Percentiles rank a stretch among this genome's conserved stretches.
These are phyloP conservation scores for Riparia riparia DNA, from an alignment of 2,113 vertebrate genomes.

Conservation along the genomic window DNA sequence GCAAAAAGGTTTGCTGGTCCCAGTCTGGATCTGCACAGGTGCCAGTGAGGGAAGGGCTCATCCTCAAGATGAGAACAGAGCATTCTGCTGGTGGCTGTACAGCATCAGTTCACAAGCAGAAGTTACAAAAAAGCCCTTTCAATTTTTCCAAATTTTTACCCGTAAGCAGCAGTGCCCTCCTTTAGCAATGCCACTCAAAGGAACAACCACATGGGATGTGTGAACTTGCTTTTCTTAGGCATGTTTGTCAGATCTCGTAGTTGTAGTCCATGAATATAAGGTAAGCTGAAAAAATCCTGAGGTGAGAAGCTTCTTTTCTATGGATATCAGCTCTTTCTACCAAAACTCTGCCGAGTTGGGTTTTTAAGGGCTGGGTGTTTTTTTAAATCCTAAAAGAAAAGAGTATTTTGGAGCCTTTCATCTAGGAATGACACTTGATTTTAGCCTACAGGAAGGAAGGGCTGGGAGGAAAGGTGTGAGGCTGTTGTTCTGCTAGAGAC, in stretches of 20 bases:
- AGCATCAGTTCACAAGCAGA: fast-evolving
- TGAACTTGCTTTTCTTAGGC: background rate
- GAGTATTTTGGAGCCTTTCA: background rate
- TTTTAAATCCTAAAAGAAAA: background rate
- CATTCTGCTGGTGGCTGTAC: background rate
- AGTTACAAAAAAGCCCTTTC: background rate
- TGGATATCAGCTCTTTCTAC: background rate
- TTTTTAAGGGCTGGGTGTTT: background rate
- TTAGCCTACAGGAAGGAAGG: background rate
- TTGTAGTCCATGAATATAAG: background rate
- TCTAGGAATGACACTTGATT: background rate
- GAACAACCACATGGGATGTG: fast-evolving
- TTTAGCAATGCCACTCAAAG: background rate
- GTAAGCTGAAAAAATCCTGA: background rate
- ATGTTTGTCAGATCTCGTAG: background rate
- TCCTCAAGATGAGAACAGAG: background rate
- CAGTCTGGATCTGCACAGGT: background rate
- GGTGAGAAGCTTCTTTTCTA: background rate
- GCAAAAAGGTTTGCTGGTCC: background rate
- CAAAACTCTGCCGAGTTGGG: background rate
- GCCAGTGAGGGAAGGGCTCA: fast-evolving
- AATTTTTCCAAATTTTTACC: background rate
- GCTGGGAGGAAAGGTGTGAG: background rate
- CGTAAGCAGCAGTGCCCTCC: background rate
- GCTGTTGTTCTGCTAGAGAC: background rate